Conservation (phyloP, 2,113 vertebrate genomes). For the Gavialis gangeticus region DNA sequence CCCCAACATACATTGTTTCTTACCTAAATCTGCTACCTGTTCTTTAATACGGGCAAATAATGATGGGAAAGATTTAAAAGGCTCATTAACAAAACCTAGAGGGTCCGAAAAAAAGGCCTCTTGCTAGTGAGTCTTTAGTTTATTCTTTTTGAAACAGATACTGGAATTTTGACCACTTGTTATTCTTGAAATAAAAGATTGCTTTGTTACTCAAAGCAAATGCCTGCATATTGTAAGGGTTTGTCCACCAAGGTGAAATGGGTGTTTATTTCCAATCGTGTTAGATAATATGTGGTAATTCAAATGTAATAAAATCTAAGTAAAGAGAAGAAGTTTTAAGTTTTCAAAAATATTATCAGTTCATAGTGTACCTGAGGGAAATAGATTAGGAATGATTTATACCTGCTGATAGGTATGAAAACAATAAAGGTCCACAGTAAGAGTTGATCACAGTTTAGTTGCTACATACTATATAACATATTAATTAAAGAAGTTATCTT, state of each 20-base stretch:
- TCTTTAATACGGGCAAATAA: neutral
- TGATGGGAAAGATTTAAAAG: neutral
- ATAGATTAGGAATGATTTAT: no score
- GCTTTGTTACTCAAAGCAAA: neutral
- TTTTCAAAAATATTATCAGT: no score
- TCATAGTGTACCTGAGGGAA: no score
- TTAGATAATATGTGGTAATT: neutral
- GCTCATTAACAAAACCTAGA: neutral
- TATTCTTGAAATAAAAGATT: neutral
- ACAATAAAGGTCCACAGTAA: neutral
- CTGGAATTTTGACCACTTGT: neutral
- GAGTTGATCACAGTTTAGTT: neutral
- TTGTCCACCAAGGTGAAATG: neutral
- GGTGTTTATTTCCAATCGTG: neutral
- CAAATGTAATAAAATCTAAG: neutral
- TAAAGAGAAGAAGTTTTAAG: neutral
- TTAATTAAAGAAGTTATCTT: neutral
- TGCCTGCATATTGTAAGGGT: neutral
- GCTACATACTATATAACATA: neutral
- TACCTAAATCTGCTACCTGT: neutral
- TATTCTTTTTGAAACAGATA: neutral
- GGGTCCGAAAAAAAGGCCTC: neutral
- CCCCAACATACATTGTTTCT: neutral
- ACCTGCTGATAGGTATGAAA: neutral
- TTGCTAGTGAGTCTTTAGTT: neutral